Base-by-base conservation (phyloP, 1,140 invertebrate species). In the Diabrotica undecimpunctata region DNA sequence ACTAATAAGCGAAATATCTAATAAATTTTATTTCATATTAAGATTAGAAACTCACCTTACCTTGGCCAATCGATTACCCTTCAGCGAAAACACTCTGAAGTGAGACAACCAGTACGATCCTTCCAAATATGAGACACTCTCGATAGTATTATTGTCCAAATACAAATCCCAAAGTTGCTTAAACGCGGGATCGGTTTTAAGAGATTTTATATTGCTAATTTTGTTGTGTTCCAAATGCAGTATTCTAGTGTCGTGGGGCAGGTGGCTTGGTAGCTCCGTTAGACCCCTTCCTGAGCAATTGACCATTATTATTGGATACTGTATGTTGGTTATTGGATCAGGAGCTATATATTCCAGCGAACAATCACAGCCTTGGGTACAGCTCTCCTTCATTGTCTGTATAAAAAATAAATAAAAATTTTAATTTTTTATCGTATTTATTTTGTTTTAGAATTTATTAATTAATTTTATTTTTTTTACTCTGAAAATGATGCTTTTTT, bases 81-180 rank as follows among this genome's bases (percentile, higher is more conserved):
- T 83, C 25, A 94, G 79, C 72, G 87, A 91, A 0, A 93, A 79
- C 2, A 92, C 81, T 59, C 90, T 82, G 74, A 93, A 93, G 56
- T 85, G 82, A 13, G 85, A 81, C 55, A 94, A 81, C 90, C 90
- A 94, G 68, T 88, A 83, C 0, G 89, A 85, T 5, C 88, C 88
- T 76, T 93, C 91, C 54, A 94, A 76, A 60, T 85, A 80, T 67
- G 86, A 85, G 2, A 93, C 86, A 11, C 85, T 86, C 7, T 84
- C 81, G 12, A 94, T 84, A 13, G 77, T 79, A 77, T 94, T 94
- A 71, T 90, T 83, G 71, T 93, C 90, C 60, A 94, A 74, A 75
- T 90, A 91, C 5, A 94, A 74, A 72, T 93, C 90, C 38, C 85
- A 76, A 0, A 93, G 82, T 50, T 67, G 62, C 82, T 79, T 81